phyloP scores from a whole-genome alignment of 2,797 vertebrate genomes.

The Lemur catta region DNA sequence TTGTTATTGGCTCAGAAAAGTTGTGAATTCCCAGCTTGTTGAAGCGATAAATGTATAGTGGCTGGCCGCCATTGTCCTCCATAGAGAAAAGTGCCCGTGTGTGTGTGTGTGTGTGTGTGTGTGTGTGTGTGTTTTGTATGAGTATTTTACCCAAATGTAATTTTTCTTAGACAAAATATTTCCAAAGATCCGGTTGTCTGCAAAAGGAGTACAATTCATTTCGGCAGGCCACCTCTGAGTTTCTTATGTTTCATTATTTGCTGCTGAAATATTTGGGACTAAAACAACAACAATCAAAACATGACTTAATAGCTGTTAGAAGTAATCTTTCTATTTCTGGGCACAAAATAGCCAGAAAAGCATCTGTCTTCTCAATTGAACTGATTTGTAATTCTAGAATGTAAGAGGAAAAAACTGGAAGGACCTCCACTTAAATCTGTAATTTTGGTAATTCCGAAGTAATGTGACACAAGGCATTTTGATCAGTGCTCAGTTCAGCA shows the following conservation, averaged over 20 bases:
- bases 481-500: background rate
- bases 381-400: conserved; percentile 74
- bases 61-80: background rate
- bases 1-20: conserved; percentile 19
- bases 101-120: background rate
- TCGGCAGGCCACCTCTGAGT: conserved; percentile 52
- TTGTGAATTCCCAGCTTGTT: background rate
- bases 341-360: conserved; percentile 56
- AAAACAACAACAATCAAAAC: conserved; percentile 63
- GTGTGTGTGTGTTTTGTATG: background rate
- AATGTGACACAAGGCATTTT: conserved; percentile 61
- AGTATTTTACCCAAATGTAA: conserved; percentile 17
- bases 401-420: conserved; percentile 52
- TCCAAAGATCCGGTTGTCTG: conserved; percentile 35
- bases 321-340: conserved; percentile 67
- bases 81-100: background rate
- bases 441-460: conserved; percentile 71
- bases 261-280: conserved; percentile 67
- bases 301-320: conserved; percentile 70
- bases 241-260: conserved; percentile 60
- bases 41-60: background rate
- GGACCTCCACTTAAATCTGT: conserved; percentile 57
- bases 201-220: conserved; percentile 45
- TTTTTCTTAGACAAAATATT: conserved; percentile 45
- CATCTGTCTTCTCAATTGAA: conserved; percentile 69